Conservation (phyloP, 2,113 vertebrate species). For the Pterocles orientalis region DNA sequence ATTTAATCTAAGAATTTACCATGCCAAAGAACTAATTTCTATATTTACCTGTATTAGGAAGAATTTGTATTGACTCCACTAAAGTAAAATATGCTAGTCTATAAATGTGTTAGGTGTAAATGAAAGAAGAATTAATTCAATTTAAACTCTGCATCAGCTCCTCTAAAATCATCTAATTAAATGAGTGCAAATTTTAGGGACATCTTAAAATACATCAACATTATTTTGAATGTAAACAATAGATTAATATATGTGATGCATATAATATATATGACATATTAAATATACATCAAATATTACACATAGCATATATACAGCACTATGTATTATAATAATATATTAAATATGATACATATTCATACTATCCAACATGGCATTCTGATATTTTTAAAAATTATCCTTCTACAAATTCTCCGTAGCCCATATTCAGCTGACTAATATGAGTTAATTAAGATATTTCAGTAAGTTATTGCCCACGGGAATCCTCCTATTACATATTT, state of each 20-base stretch:
- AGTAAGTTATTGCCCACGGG: neutral
- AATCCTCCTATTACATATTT: neutral
- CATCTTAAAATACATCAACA: neutral
- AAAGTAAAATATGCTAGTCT: neutral
- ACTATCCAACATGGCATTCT: neutral
- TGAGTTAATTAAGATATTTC: neutral
- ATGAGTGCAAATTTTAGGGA: neutral
- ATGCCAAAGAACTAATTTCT: neutral
- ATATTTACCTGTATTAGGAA: neutral
- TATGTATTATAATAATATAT: no score
- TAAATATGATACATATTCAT: neutral
- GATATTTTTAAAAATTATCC: neutral
- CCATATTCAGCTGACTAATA: neutral
- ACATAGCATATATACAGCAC: no score
- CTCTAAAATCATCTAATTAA: neutral
- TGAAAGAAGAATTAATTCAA: neutral
- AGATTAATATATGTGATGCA: no score
- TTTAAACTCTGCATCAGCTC: neutral
- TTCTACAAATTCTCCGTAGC: neutral
- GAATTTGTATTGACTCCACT: neutral
- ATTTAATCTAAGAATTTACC: neutral
- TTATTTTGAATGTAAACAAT: neutral
- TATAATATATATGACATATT: no score
- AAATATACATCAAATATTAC: no score
- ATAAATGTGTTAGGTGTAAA: neutral